Evolutionary conservation across 2,113 vertebrate genomes (phyloP).

Genomic region (Crocuta crocuta): DNA sequence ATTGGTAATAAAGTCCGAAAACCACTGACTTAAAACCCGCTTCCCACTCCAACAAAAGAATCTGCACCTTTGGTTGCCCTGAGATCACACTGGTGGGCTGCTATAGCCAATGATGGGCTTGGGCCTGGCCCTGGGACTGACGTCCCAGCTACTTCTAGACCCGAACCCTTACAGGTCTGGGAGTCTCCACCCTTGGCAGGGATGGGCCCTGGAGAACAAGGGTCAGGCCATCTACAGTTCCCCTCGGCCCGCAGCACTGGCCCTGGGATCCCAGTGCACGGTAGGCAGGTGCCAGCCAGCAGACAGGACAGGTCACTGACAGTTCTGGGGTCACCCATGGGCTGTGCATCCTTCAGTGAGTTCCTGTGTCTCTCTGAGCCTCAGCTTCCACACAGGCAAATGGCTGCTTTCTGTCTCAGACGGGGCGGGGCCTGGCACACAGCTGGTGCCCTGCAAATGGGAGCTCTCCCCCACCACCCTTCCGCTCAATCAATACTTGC

Average conservation of each 20-base stretch:
- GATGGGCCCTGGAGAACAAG: not conserved
- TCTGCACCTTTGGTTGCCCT: not conserved
- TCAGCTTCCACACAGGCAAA: not conserved
- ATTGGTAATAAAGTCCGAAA: not conserved
- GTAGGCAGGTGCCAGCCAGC: not conserved
- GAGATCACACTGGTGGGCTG: not conserved
- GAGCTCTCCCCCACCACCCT: not conserved
- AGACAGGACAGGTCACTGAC: not conserved
- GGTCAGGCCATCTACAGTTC: not conserved
- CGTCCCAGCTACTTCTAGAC: not conserved
- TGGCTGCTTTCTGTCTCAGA: not conserved
- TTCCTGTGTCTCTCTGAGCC: not conserved
- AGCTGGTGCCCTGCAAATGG: constrained; percentile 20
- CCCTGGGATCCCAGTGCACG: not conserved
- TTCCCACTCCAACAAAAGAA: constrained; percentile 21
- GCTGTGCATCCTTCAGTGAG: not conserved
- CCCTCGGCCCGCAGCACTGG: not conserved
- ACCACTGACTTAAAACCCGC: not conserved
- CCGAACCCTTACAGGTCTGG: not conserved
- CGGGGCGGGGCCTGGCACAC: not conserved
- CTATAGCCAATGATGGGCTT: not conserved
- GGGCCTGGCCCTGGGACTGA: not conserved
- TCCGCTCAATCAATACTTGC: constrained; percentile 58
- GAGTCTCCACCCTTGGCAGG: not conserved
- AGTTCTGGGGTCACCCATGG: not conserved